Conservation (phyloP, 1,140 invertebrate genomes). For the Psix sp. region DNA sequence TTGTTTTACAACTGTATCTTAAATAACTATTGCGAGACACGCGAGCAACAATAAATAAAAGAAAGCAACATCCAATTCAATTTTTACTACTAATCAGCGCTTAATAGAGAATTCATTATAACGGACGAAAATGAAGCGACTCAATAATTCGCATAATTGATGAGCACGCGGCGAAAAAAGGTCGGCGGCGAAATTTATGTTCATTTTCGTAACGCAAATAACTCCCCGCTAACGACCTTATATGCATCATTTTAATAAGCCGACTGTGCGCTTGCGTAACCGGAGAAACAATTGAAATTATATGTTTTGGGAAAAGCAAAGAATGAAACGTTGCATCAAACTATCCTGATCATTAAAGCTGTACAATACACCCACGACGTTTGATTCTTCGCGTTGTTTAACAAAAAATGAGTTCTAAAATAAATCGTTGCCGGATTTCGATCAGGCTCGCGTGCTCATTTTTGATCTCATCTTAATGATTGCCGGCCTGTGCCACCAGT, state of each 20-base stretch:
- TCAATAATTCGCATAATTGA: constrained; percentile 39
- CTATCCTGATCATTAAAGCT: constrained; percentile 45
- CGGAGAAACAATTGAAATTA: constrained; percentile 55
- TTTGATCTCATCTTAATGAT: constrained; percentile 54
- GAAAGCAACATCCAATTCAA: constrained; percentile 39
- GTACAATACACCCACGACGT: constrained; percentile 57
- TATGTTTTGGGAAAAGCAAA: constrained; percentile 56
- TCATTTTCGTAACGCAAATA: constrained; percentile 41
- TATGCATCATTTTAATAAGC: constrained; percentile 56
- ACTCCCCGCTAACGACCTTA: constrained; percentile 41
- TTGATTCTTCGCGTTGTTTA: constrained; percentile 44
- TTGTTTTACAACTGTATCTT: constrained; percentile 58
- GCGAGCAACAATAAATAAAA: constrained; percentile 51
- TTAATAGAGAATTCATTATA: constrained; percentile 42
- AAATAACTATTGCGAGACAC: constrained; percentile 53
- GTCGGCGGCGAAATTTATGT: constrained; percentile 31
- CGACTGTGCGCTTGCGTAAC: constrained; percentile 33
- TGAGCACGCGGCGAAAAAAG: constrained; percentile 12
- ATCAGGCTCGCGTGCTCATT: constrained; percentile 51
- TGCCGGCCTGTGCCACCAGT: constrained; percentile 29
- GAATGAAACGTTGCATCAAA: constrained; percentile 54
- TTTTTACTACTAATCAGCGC: constrained; percentile 40
- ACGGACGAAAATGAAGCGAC: constrained; percentile 14
- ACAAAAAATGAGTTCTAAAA: constrained; percentile 42
- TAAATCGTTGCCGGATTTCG: constrained; percentile 42